phyloP scores from a whole-genome alignment of 2,888 invertebrate genomes.

The Iphiclides podalirius region DNA sequence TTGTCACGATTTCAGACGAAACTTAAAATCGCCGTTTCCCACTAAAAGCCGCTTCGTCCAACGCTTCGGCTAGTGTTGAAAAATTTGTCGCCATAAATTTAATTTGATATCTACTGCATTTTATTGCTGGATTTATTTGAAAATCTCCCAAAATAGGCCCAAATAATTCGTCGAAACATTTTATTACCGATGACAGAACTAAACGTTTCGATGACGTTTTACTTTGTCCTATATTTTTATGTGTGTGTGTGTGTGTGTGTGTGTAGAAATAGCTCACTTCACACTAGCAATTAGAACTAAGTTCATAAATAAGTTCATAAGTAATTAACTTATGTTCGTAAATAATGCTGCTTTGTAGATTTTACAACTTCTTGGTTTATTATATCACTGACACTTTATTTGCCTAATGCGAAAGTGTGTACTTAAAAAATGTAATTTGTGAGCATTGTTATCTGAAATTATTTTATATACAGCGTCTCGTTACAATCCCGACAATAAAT shows the following conservation, averaged over 20 bases:
- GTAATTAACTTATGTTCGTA: neutral
- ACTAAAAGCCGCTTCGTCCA: constrained; percentile 12
- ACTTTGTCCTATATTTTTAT: constrained; percentile 7
- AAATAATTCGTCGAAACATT: constrained; percentile 4
- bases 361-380: neutral
- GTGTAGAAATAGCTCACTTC: neutral
- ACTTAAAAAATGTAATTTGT: no score
- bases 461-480: no score
- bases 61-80: constrained; percentile 4
- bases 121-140: constrained; percentile 15
- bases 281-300: neutral
- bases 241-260: neutral
- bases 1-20: neutral
- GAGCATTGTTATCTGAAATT: no score
- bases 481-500: no score
- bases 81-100: constrained; percentile 18
- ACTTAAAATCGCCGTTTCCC: constrained; percentile 12
- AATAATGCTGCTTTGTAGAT: neutral
- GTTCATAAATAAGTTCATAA: neutral
- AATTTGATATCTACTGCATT: constrained; percentile 11
- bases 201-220: constrained; percentile 1
- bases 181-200: constrained; percentile 5
- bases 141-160: constrained; percentile 12
- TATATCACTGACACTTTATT: neutral
- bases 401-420: no score